phyloP scores from a whole-genome alignment of 2,888 invertebrate genomes.

The Apodemia duryi region DNA sequence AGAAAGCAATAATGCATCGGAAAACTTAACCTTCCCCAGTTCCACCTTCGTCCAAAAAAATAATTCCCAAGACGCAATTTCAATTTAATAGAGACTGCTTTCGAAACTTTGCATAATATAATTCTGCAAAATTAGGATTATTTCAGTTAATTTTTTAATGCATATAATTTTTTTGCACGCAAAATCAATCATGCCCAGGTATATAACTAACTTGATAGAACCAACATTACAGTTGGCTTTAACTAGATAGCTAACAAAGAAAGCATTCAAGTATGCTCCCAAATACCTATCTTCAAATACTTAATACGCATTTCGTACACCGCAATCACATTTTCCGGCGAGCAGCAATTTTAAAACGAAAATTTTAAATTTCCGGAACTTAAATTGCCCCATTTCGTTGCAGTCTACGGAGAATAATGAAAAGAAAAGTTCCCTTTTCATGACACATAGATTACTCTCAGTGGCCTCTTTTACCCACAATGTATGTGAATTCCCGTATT shows the following conservation, averaged over 20 bases:
- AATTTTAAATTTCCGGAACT: constrained; percentile 38
- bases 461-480: constrained; percentile 62
- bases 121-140: too few species aligned
- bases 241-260: not conserved
- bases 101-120: too few species aligned
- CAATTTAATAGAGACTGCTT: too few species aligned
- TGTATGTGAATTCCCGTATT: constrained; percentile 61
- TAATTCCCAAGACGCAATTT: too few species aligned
- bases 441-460: constrained; percentile 62
- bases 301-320: constrained; percentile 16
- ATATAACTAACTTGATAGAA: too few species aligned
- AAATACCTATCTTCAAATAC: constrained; percentile 9
- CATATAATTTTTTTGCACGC: too few species aligned
- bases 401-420: constrained; percentile 52
- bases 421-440: constrained; percentile 60
- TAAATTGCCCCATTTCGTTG: constrained; percentile 47
- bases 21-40: too few species aligned
- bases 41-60: too few species aligned
- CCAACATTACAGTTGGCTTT: not conserved
- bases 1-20: too few species aligned
- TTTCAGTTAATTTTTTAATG: too few species aligned
- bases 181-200: too few species aligned
- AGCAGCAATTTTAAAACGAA: constrained; percentile 32
- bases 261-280: not conserved
- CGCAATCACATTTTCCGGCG: constrained; percentile 11